These are phyloP conservation scores for Martes martes DNA, from an alignment of 2,113 vertebrate species.

Conservation along the genomic window DNA sequence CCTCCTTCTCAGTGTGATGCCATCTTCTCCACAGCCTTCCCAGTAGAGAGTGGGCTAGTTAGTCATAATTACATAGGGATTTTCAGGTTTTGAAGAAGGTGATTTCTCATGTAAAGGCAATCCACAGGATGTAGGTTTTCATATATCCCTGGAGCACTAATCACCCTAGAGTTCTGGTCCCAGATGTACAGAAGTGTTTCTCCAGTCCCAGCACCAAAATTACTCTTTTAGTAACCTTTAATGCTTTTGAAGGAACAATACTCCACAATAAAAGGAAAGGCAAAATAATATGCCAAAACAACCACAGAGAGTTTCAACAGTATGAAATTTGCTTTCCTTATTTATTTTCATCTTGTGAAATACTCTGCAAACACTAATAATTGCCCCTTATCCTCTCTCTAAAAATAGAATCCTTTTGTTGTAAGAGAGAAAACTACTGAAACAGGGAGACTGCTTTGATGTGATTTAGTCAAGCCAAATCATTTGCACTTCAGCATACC, in stretches of 20 bases:
- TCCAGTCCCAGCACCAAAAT: constrained; percentile 23
- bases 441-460: neutral
- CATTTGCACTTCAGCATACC: constrained; percentile 18
- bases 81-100: constrained; percentile 19
- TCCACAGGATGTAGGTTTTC: constrained; percentile 1
- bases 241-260: neutral
- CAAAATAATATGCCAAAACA: neutral
- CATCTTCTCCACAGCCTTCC: constrained; percentile 3
- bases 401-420: constrained; percentile 4
- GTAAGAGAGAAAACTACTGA: constrained; percentile 45
- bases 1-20: neutral
- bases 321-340: neutral
- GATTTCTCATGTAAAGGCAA: constrained; percentile 52
- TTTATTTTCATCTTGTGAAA: constrained; percentile 41
- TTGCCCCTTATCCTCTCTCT: neutral
- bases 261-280: neutral
- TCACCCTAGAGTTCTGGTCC: constrained; percentile 4
- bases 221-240: neutral
- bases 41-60: neutral
- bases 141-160: constrained; percentile 32
- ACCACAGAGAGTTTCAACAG: neutral
- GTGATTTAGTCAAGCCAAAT: constrained; percentile 23
- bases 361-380: constrained; percentile 43
- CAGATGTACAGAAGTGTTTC: constrained; percentile 18
- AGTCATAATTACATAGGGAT: constrained; percentile 36